phyloP scores from a whole-genome alignment of 2,797 vertebrate genomes.

The Carcharodon carcharias region DNA sequence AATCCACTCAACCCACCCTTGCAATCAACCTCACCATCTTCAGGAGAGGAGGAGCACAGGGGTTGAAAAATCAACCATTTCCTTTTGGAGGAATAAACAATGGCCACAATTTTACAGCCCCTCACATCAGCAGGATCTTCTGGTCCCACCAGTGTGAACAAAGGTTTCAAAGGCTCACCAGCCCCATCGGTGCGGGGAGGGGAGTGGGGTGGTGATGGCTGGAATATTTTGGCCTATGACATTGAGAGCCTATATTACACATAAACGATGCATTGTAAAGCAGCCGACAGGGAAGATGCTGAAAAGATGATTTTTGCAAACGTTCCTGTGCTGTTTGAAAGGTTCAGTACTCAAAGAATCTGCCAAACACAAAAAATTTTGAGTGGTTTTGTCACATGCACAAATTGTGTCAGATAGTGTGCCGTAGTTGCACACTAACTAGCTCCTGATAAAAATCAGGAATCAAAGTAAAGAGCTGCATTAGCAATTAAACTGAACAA shows the following conservation, averaged over 20 bases:
- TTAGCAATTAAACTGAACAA: constrained; percentile 76
- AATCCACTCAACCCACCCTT: background rate
- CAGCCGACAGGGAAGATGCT: background rate
- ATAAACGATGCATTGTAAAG: background rate
- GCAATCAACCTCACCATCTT: background rate
- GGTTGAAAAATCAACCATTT: background rate
- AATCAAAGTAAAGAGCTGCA: constrained; percentile 44
- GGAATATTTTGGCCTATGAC: too few species aligned
- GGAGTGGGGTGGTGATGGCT: too few species aligned
- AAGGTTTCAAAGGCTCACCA: too few species aligned
- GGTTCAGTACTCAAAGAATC: background rate
- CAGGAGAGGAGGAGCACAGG: background rate
- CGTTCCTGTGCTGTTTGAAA: background rate
- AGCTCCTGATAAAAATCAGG: background rate
- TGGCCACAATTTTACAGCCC: background rate
- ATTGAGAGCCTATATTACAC: background rate
- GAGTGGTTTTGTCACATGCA: background rate
- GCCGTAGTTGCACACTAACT: background rate
- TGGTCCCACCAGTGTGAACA: too few species aligned
- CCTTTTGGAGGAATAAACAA: background rate
- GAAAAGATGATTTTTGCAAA: background rate
- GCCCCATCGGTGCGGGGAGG: too few species aligned
- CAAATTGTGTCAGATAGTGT: background rate
- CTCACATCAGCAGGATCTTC: too few species aligned
- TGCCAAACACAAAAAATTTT: background rate